Evolutionary conservation across 2,888 invertebrate genomes (phyloP).

Genomic region (Polydrusus cervinus): DNA sequence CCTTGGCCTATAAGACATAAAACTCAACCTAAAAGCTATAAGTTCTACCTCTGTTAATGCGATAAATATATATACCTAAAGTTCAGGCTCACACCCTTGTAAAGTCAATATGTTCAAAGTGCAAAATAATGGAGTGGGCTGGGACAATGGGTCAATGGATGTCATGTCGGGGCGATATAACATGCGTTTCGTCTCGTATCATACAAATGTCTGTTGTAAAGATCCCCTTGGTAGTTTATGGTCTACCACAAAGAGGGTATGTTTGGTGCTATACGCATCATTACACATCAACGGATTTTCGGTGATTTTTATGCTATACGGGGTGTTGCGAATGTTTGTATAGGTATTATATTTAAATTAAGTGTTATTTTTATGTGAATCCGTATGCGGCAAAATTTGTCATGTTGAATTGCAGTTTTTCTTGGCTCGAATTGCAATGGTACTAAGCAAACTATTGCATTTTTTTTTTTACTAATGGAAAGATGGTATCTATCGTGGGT

Average conservation of each 20-base stretch:
- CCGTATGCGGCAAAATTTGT: too few relatives aligned
- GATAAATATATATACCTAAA: conserved; percentile 50
- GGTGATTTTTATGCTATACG: conserved; percentile 9
- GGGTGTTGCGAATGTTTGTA: background rate
- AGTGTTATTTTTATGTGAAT: too few relatives aligned
- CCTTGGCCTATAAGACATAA: too few relatives aligned
- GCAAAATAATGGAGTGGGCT: conserved; percentile 70
- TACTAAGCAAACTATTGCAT: too few relatives aligned
- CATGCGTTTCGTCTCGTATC: conserved; percentile 58
- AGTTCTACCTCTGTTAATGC: conserved; percentile 46
- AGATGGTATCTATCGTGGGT: too few relatives aligned
- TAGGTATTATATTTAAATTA: too few relatives aligned
- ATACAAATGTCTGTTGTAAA: conserved; percentile 50
- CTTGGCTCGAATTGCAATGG: too few relatives aligned
- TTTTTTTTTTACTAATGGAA: too few relatives aligned
- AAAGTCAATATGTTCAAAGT: conserved; percentile 70
- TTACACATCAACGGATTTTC: conserved; percentile 63
- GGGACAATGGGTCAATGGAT: conserved; percentile 68
- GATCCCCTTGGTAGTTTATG: conserved; percentile 56
- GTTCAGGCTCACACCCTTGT: conserved; percentile 60
- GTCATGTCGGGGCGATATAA: conserved; percentile 65
- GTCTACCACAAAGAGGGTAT: conserved; percentile 57
- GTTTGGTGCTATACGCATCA: conserved; percentile 63
- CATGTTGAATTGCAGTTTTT: too few relatives aligned
- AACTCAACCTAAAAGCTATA: conserved; percentile 24